These are phyloP conservation scores for Clusia tigrina DNA, from an alignment of 2,888 invertebrate species.

Conservation along the genomic window DNA sequence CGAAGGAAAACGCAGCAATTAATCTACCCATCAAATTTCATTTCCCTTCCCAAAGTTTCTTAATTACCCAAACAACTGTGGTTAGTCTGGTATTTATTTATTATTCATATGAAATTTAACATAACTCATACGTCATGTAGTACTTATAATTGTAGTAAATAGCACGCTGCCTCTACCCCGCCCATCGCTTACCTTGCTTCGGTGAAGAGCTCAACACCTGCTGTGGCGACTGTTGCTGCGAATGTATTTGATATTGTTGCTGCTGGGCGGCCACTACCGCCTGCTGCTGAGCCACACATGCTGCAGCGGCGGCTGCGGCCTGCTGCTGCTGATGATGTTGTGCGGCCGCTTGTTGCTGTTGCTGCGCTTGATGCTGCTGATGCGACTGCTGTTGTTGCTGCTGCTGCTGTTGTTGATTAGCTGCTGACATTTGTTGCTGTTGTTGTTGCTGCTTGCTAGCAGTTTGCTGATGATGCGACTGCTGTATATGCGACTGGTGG, in stretches of 20 bases:
- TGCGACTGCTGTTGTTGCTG: constrained; percentile 59
- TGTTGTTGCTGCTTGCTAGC: constrained; percentile 48
- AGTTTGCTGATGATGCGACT: constrained; percentile 54
- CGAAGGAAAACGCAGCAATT: too few relatives aligned
- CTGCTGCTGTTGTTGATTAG: constrained; percentile 49
- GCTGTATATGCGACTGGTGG: constrained; percentile 64
- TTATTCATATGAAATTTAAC: too few relatives aligned
- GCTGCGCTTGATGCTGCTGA: constrained; percentile 55
- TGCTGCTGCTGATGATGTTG: constrained; percentile 49
- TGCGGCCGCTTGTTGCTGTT: constrained; percentile 52
- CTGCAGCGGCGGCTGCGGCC: constrained; percentile 53
- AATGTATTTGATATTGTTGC: constrained; percentile 64
- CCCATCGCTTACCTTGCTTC: constrained; percentile 63
- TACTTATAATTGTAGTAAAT: too few relatives aligned
- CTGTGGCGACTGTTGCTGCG: constrained; percentile 64
- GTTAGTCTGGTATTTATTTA: too few relatives aligned
- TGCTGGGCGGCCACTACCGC: constrained; percentile 44
- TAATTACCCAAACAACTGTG: too few relatives aligned
- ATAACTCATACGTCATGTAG: background rate
- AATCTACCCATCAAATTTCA: too few relatives aligned
- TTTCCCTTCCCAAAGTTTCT: too few relatives aligned
- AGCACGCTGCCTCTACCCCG: too few relatives aligned
- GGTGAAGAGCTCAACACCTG: constrained; percentile 62
- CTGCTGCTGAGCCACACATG: constrained; percentile 58
- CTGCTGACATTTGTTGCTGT: constrained; percentile 27